Evolutionary conservation across 2,797 vertebrate species (phyloP), one percentile per base, ranked within the genome.

Genomic region (Glyptemys insculpta): DNA sequence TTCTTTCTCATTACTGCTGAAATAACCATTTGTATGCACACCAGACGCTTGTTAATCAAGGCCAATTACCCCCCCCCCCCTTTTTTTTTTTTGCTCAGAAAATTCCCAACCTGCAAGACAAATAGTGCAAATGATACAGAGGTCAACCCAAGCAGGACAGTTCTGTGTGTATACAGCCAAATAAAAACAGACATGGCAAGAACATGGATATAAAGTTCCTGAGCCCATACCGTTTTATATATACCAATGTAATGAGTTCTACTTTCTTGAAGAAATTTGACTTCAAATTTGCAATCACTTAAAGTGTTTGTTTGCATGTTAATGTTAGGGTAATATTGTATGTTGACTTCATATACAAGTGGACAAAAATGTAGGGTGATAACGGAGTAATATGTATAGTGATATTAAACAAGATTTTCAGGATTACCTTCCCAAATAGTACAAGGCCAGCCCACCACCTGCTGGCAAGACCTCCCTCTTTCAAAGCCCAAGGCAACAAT

Each of bases 41-140:
- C 97, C 95, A 97, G 96, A 97, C 96, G 96, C 95, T 96, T 96
- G 96, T 97, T 97, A 97, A 97, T 97, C 97, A 97, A 97, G 95
- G 97, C 95, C 96, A 97, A 97, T 97, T 97, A 97, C 91, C 84
- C 50, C 4, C 5, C 50, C 50, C 14, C 5, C 2, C 2, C 8
- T 34, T 41, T 41, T 95, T 72, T 41, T 94, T 57, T 96, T 97
- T 97, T 96, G 94, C 97, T 96, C 95, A 96, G 96, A 96, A 97
- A 97, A 96, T 96, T 95, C 96, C 96, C 95, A 97, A 97, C 88
- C 21, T 8, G 94, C 95, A 95, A 96, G 95, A 97, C 93, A 97
- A 97, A 97, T 96, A 95, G 96, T 96, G 95, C 95, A 95, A 93
- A 96, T 92, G 91, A 86, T 95, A 74, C 87, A 95, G 91, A 94